phyloP scores from a whole-genome alignment of 2,888 invertebrate species.

The Apeira syringaria region DNA sequence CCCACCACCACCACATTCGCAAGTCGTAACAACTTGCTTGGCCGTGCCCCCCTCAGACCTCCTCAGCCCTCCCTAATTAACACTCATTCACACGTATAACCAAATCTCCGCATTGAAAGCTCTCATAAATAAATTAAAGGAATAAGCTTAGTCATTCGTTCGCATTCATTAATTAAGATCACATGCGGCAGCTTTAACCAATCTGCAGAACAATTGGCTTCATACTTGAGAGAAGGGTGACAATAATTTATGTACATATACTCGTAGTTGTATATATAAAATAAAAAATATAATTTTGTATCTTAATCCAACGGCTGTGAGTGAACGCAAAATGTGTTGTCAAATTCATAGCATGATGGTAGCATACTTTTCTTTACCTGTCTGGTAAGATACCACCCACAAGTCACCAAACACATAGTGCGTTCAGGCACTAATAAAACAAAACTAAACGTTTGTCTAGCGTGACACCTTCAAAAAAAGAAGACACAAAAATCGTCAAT shows the following conservation, averaged over 20 bases:
- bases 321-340: too few species aligned
- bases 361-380: too few species aligned
- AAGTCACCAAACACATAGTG: too few species aligned
- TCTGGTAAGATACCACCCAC: too few species aligned
- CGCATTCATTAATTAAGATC: constrained; percentile 82
- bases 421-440: too few species aligned
- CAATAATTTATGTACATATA: constrained; percentile 30
- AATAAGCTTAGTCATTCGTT: constrained; percentile 81
- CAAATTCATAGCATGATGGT: too few species aligned
- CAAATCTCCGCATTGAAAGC: constrained; percentile 26
- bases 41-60: background rate
- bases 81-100: constrained; percentile 19
- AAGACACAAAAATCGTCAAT: too few species aligned
- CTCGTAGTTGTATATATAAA: too few species aligned
- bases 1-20: background rate
- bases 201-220: constrained; percentile 80
- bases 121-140: constrained; percentile 74
- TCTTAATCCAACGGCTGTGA: too few species aligned
- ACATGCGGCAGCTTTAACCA: constrained; percentile 80
- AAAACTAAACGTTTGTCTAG: too few species aligned
- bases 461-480: too few species aligned
- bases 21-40: constrained; percentile 8
- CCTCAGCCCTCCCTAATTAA: constrained; percentile 10
- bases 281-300: too few species aligned
- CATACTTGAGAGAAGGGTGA: constrained; percentile 50